These are phyloP conservation scores for Sogatella furcifera DNA, from an alignment of 1,140 invertebrate species.

Conservation along the genomic window DNA sequence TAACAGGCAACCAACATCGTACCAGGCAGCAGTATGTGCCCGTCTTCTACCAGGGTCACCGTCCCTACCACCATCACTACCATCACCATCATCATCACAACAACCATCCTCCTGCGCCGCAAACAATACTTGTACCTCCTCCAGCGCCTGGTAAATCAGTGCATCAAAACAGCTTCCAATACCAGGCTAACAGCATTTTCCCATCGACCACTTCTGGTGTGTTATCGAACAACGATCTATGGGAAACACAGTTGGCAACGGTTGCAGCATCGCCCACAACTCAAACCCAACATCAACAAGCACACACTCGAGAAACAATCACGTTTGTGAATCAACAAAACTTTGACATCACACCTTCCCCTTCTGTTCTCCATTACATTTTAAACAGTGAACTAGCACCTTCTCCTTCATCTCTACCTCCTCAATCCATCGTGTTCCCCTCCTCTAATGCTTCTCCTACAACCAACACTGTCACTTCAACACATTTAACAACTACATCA, in stretches of 20 bases:
- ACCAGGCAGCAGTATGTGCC: constrained; percentile 13
- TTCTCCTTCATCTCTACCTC: constrained; percentile 1
- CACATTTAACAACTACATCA: too few relatives aligned
- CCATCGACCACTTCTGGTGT: neutral
- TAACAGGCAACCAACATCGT: neutral
- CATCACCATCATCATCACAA: too few relatives aligned
- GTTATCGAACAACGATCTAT: neutral
- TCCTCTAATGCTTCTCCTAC: constrained; percentile 26
- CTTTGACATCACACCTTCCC: constrained; percentile 11
- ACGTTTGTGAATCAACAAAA: too few relatives aligned
- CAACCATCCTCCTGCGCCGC: constrained; percentile 28
- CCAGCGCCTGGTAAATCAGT: constrained; percentile 37
- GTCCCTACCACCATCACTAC: neutral
- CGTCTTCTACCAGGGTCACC: neutral
- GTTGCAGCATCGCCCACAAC: neutral
- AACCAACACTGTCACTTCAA: too few relatives aligned
- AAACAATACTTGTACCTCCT: constrained; percentile 55
- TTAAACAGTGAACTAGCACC: constrained; percentile 14
- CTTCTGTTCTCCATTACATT: constrained; percentile 18
- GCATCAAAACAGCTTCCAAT: constrained; percentile 30
- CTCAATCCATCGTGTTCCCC: constrained; percentile 21
- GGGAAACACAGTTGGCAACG: constrained; percentile 2
- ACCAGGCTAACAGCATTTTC: constrained; percentile 20
- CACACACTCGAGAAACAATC: neutral
- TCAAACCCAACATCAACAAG: constrained; percentile 21